Conservation (phyloP, 1,140 invertebrate species). For the Halictus rubicundus region DNA sequence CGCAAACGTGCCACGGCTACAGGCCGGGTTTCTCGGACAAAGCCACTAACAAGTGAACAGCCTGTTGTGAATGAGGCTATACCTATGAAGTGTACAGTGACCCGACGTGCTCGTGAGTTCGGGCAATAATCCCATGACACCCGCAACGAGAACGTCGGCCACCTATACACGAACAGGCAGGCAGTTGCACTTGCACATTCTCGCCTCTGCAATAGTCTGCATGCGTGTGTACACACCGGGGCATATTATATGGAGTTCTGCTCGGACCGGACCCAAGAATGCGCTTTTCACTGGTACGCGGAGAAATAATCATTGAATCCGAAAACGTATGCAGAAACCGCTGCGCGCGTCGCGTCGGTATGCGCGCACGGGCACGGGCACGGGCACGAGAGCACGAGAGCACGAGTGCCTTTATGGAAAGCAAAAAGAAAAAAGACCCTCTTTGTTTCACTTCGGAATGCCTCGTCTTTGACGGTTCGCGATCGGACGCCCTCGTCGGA, state of each 20-base stretch:
- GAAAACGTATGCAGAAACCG: constrained; percentile 31
- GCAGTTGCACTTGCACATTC: not conserved
- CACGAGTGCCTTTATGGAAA: not conserved
- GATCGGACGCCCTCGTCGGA: too few relatives aligned
- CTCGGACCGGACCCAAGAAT: constrained; percentile 29
- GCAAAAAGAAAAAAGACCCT: not conserved
- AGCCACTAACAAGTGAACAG: constrained; percentile 40
- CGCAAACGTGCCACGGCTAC: not conserved
- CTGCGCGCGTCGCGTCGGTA: too few relatives aligned
- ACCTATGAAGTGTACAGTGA: constrained; percentile 53
- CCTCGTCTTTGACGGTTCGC: not conserved
- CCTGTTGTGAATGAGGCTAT: constrained; percentile 53
- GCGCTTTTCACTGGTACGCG: constrained; percentile 37
- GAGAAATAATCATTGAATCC: constrained; percentile 35
- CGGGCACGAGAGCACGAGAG: too few relatives aligned
- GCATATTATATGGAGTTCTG: constrained; percentile 39
- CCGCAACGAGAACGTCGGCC: constrained; percentile 45
- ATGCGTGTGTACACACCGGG: too few relatives aligned
- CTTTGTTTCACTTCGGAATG: not conserved
- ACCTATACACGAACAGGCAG: not conserved
- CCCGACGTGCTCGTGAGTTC: constrained; percentile 56
- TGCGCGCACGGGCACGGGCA: not conserved
- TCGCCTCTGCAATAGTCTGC: not conserved
- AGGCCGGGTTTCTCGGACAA: constrained; percentile 22
- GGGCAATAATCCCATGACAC: constrained; percentile 60